Evolutionary conservation across 2,113 vertebrate species (phyloP).

Genomic region (Notarius quadriscutis): DNA sequence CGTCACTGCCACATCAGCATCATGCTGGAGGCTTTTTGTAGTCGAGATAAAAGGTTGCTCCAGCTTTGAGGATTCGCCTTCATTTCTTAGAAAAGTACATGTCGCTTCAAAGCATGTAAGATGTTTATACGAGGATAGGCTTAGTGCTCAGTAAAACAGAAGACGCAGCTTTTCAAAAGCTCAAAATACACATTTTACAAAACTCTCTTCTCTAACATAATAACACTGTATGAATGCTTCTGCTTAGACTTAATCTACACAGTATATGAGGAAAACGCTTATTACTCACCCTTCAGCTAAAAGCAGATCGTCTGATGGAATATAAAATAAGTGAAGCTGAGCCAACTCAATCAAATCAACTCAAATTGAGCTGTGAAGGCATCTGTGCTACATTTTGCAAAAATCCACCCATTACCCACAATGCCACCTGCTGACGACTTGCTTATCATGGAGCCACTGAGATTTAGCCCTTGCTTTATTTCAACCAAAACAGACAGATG

Average conservation of each 20-base stretch:
- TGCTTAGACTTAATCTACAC: neutral
- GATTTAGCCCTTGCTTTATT: neutral
- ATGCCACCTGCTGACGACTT: neutral
- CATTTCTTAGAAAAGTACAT: constrained; percentile 41
- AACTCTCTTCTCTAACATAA: neutral
- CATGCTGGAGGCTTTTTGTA: constrained; percentile 40
- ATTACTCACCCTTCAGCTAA: neutral
- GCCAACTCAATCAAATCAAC: neutral
- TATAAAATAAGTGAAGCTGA: neutral
- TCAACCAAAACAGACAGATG: neutral
- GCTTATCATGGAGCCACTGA: neutral
- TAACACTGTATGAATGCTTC: constrained; percentile 8
- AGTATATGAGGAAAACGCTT: neutral
- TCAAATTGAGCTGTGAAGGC: neutral
- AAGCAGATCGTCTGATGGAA: neutral
- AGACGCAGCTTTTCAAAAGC: constrained; percentile 22
- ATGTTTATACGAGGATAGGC: constrained; percentile 37
- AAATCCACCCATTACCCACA: neutral
- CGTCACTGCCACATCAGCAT: constrained; percentile 40
- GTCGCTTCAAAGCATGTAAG: constrained; percentile 36
- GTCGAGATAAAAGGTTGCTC: constrained; percentile 32
- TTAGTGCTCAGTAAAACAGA: constrained; percentile 23
- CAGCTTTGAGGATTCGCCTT: constrained; percentile 36
- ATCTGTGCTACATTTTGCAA: neutral
- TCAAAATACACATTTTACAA: neutral